Base-by-base conservation (phyloP, 1,140 invertebrate species). In the Procambarus virginalis region DNA sequence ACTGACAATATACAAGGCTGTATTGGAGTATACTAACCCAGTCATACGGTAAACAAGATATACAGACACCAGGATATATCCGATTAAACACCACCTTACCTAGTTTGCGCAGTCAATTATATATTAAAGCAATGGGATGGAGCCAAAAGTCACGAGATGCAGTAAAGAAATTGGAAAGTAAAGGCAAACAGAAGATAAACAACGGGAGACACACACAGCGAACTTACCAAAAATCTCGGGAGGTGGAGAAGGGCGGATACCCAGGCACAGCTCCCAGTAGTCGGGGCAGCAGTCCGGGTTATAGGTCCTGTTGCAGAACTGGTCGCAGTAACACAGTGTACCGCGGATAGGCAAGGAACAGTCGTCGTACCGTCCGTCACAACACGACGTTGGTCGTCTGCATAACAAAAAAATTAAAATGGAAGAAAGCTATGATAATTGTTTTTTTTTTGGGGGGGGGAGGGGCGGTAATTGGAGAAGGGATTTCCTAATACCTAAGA, bases 241-340 rank as follows among this genome's bases (percentile, higher is more conserved):
- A 48, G 85, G 75, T 22, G 64, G 76, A 9, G 70, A 10, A 58
- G 92, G 91, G 14, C 77, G 51, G 49, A 94, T 93, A 14, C 96
- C 95, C 81, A 94, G 94, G 93, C 97, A 98, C 78, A 95, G 95
- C 0, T 94, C 94, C 93, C 94, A 95, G 93, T 96, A 98, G 94
- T 99, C 98, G 0, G 98, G 98, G 93, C 98, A 99, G 93, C 98
- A 98, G 93, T 98, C 97, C 64, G 96, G 95, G 93, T 95, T 94
- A 14, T 93, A 92, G 0, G 94, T 94, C 78, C 96, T 94, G 92
- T 97, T 96, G 94, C 98, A 99, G 94, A 99, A 99, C 91, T 97
- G 95, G 94, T 99, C 98, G 93, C 98, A 99, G 94, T 99, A 99
- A 94, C 98, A 99, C 3, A 97, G 93, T 0, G 97, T 98, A 20